Conservation (phyloP, 2,888 invertebrate species). For the Heliconius hortense region DNA sequence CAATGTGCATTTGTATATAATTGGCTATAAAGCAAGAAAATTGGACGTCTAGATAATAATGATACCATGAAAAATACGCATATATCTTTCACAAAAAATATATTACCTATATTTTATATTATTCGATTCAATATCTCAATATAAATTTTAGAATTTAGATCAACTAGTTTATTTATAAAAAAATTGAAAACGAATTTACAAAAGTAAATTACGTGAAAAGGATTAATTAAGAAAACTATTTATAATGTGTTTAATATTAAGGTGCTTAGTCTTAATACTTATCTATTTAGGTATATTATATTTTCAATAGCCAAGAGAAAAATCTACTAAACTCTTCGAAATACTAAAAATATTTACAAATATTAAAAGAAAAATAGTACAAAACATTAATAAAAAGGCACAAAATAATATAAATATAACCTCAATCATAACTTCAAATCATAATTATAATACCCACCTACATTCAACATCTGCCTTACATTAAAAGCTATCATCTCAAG, state of each 20-base stretch:
- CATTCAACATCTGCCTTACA: constrained; percentile 9
- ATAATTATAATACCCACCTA: background rate
- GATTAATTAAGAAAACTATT: background rate
- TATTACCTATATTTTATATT: no score
- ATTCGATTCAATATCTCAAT: no score
- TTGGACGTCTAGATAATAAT: constrained; percentile 40
- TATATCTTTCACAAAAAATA: no score
- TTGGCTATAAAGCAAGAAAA: constrained; percentile 62
- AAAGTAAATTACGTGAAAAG: background rate
- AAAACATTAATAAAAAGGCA: no score
- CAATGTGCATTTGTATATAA: constrained; percentile 51
- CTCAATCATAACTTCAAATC: background rate
- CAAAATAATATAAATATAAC: background rate
- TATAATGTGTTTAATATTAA: background rate
- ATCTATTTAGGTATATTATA: no score
- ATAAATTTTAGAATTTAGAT: no score
- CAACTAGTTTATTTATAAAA: background rate
- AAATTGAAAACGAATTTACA: background rate
- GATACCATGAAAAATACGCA: background rate
- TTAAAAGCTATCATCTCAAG: constrained; percentile 23
- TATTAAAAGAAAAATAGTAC: background rate
- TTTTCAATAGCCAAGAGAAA: no score
- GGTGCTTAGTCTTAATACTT: no score
- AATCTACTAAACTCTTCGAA: no score
- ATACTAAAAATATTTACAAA: background rate